A percentile compares a stretch with the other conserved stretches of the same genome.
Evolutionary conservation across 2,888 invertebrate species (phyloP).

Genomic region (Ecdyonurus torrentis): DNA sequence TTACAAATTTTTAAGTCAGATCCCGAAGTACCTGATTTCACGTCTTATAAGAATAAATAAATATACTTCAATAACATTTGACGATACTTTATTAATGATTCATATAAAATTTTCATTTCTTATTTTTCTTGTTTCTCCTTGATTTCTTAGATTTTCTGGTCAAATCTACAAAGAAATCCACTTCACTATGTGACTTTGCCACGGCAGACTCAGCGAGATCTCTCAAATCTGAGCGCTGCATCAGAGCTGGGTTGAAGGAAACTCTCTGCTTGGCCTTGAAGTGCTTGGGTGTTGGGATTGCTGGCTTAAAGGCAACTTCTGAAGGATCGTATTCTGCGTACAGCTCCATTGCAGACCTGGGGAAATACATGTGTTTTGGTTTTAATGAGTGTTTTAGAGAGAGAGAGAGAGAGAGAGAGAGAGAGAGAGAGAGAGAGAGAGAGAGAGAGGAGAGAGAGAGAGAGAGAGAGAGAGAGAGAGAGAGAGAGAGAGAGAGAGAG

Average conservation of each 20-base stretch:
- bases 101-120: background rate
- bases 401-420: too few species aligned
- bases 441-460: too few species aligned
- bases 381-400: too few species aligned
- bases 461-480: too few species aligned
- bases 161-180: background rate
- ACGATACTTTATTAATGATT: too few species aligned
- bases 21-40: too few species aligned
- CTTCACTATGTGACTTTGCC: background rate
- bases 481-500: too few species aligned
- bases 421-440: too few species aligned
- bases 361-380: too few species aligned
- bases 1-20: too few species aligned
- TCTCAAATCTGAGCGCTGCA: background rate
- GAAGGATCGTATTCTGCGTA: conserved; percentile 47
- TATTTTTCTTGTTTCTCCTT: background rate
- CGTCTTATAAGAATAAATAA: too few species aligned
- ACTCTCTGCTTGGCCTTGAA: background rate
- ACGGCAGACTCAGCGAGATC: background rate
- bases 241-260: background rate
- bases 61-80: too few species aligned
- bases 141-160: background rate
- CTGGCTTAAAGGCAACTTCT: conserved; percentile 55
- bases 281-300: conserved; percentile 41
- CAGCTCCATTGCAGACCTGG: conserved; percentile 45